Conservation (phyloP, 2,888 invertebrate species). For the Biston stratarius region DNA sequence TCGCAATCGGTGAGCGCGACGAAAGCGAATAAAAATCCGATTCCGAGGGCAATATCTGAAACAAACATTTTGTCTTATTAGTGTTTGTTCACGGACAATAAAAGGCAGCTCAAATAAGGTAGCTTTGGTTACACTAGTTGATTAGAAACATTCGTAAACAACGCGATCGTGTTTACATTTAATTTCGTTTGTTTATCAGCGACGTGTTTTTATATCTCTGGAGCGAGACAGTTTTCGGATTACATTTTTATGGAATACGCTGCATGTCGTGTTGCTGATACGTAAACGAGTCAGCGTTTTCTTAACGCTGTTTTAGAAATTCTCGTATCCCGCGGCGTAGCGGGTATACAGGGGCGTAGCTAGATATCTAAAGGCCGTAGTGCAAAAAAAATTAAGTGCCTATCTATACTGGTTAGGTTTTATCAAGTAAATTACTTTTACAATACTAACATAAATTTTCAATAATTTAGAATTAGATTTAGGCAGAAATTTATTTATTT, state of each 20-base stretch:
- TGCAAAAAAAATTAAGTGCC: too few species aligned
- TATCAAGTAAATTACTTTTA: too few species aligned
- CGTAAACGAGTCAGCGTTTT: slow-evolving; percentile 39
- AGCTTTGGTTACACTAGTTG: slow-evolving; percentile 53
- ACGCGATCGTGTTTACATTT: slow-evolving; percentile 63
- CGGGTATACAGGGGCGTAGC: too few species aligned
- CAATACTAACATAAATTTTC: too few species aligned
- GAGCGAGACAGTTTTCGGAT: slow-evolving; percentile 25
- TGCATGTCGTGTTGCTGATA: slow-evolving; percentile 14
- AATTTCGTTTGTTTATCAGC: slow-evolving; percentile 57
- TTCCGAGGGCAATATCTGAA: slow-evolving; percentile 67
- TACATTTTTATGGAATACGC: slow-evolving; percentile 24
- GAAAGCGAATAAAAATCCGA: slow-evolving; percentile 63
- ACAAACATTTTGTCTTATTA: slow-evolving; percentile 60
- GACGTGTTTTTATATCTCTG: slow-evolving; percentile 22
- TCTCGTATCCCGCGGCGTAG: not conserved
- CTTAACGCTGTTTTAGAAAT: slow-evolving; percentile 20
- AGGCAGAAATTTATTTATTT: too few species aligned
- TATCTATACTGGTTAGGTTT: too few species aligned
- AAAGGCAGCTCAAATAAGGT: slow-evolving; percentile 45
- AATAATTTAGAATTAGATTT: too few species aligned
- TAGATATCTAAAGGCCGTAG: too few species aligned
- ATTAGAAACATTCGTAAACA: slow-evolving; percentile 65
- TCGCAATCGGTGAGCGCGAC: slow-evolving; percentile 71
- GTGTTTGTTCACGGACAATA: slow-evolving; percentile 31